These are phyloP conservation scores for Osmerus mordax DNA, from an alignment of 2,113 vertebrate genomes.

Conservation along the genomic window DNA sequence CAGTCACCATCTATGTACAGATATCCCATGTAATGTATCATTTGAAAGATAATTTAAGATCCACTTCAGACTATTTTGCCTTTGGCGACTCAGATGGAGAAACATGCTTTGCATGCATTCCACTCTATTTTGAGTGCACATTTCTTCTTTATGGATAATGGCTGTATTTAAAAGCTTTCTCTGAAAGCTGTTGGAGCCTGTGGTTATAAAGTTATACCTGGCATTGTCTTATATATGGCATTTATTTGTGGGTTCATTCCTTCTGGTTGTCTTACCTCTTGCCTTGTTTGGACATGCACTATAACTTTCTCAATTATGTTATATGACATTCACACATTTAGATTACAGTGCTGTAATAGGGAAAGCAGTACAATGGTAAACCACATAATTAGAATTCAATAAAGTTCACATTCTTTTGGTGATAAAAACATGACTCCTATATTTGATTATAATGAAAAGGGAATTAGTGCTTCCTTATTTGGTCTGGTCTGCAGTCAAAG, in stretches of 20 bases:
- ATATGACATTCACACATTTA: no score
- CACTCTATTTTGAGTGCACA: conserved; percentile 50
- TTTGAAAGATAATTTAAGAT: conserved; percentile 64
- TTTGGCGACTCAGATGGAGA: conserved; percentile 45
- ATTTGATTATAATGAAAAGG: conserved; percentile 47
- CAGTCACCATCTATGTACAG: conserved; percentile 39
- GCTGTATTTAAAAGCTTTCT: conserved; percentile 45
- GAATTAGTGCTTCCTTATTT: conserved; percentile 37
- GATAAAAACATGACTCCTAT: conserved; percentile 43
- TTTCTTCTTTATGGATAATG: conserved; percentile 53
- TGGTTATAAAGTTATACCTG: conserved; percentile 31
- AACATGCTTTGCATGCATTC: conserved; percentile 46
- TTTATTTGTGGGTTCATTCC: background rate
- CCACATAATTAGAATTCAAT: background rate
- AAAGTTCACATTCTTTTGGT: conserved; percentile 33
- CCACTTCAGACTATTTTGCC: conserved; percentile 44
- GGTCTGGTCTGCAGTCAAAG: conserved; percentile 56
- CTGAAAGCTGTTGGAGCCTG: conserved; percentile 34
- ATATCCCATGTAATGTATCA: conserved; percentile 54
- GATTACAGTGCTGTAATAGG: no score
- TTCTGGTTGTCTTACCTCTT: background rate
- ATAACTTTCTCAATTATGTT: no score
- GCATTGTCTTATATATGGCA: conserved; percentile 1
- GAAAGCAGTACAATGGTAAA: no score
- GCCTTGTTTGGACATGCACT: no score